Base-by-base conservation (phyloP, 2,888 invertebrate species). In the Lepidocyrtinus sp. region DNA sequence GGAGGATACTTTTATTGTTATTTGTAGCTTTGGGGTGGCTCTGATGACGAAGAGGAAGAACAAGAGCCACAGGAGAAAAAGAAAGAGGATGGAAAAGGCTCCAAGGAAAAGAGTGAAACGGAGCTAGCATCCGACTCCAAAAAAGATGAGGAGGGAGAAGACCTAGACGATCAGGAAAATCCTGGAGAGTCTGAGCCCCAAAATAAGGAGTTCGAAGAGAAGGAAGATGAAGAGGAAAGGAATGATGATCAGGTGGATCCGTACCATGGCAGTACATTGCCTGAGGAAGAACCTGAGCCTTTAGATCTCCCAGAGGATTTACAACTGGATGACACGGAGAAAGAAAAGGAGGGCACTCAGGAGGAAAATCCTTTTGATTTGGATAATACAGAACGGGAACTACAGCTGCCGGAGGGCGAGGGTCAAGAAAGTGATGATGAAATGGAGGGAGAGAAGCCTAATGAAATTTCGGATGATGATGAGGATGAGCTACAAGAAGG, bases 241-340 rank as follows among this genome's bases (percentile, higher is more conserved):
- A 88, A 89, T 82, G 88, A 87, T 67, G 87, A 88, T 77, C 87
- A 87, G 76, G 90, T 92, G 69, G 94, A 97, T 90, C 94, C 95
- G 0, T 93, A 94, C 87, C 95, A 96, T 87, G 95, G 95, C 2
- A 86, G 95, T 72, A 91, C 94, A 82, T 92, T 93, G 85, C 93
- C 93, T 62, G 91, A 93, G 12, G 93, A 94, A 0, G 95, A 96
- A 87, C 93, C 96, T 0, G 96, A 97, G 88, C 92, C 94, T 67
- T 92, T 97, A 89, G 96, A 97, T 87, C 89, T 97, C 81, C 96
- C 96, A 0, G 96, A 97, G 59, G 94, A 97, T 88, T 90, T 96
- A 86, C 92, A 96, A 85, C 89, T 96, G 19, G 96, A 96, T 87
- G 94, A 92, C 26, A 93, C 90, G 85, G 92, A 90, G 88, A 92